Base-by-base conservation (phyloP, 2,888 invertebrate species). In the Scaptomyza caliginosa region DNA sequence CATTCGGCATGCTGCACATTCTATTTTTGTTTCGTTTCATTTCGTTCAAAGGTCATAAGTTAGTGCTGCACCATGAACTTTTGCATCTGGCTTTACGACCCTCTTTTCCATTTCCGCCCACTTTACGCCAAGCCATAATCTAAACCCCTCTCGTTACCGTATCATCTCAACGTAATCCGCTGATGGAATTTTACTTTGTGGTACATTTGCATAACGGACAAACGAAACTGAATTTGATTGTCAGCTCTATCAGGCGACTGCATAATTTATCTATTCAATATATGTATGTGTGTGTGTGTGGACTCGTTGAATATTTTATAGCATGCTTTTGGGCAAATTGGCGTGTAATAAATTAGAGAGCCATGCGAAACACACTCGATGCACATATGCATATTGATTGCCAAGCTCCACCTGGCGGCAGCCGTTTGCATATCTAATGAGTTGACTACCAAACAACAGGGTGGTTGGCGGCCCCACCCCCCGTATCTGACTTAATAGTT, bases 281-380 rank as follows among this genome's bases (percentile, higher is more conserved):
- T 57, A 45, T 42, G 32, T 26, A 8, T 55, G 42, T 39, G 19
- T 45, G 30, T 43, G 23, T 34, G 26, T 56, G 48, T 51, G 36
- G 36, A 36, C 50, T 51, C 60, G 42, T 70, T 86, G 84, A 86
- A 81, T 81, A 84, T 83, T 86, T 81, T 63, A 86, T 77, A 64
- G 86, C 70, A 50, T 66, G 67, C 84, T 86, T 84, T 86, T 83
- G 80, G 80, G 70, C 64, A 68, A 80, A 80, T 84, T 83, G 63
- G 60, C 66, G 65, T 57, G 67, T 58, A 62, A 86, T 81, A 81
- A 77, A 86, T 86, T 64, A 64, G 80, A 62, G 60, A 46, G 32
- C 28, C 42, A 26, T 48, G 51, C 39, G 40, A 74, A 65, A 57
- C n/a, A 45, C 28, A 17, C 32, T 49, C 43, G 38, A 48, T 64